These are phyloP conservation scores for Chrysaora quinquecirrha DNA, from an alignment of 30 jellyfish, hydroid and myxozoan species.

Conservation along the genomic window DNA sequence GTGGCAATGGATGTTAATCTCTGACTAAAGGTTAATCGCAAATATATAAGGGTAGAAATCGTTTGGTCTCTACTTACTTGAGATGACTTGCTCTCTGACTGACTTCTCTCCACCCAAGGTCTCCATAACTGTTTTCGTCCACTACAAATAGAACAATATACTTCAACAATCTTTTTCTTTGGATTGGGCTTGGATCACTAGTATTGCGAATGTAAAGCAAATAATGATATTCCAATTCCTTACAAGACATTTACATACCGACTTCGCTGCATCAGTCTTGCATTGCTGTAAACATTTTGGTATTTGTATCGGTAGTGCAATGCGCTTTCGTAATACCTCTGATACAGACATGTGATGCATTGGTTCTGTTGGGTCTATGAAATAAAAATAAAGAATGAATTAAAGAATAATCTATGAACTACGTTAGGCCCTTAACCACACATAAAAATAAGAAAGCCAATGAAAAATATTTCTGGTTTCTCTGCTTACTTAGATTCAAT, in stretches of 20 bases:
- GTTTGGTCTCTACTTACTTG: background rate
- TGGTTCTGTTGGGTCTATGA: background rate
- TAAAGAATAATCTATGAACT: too few relatives aligned
- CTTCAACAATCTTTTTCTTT: too few relatives aligned
- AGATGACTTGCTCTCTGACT: background rate
- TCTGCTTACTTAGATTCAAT: too few relatives aligned
- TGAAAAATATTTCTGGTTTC: too few relatives aligned
- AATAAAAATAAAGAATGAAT: too few relatives aligned
- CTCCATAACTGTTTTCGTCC: background rate
- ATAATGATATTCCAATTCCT: background rate
- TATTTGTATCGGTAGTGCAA: background rate
- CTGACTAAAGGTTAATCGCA: too few relatives aligned
- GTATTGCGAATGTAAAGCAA: background rate
- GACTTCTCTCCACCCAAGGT: conserved; percentile 1
- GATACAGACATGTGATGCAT: background rate
- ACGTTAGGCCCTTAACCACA: too few relatives aligned
- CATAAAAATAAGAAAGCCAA: too few relatives aligned
- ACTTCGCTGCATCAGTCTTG: background rate
- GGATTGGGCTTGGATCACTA: background rate
- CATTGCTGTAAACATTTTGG: conserved; percentile 14
- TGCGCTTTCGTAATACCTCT: background rate
- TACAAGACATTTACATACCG: too few relatives aligned
- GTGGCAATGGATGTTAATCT: too few relatives aligned
- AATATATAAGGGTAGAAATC: too few relatives aligned
- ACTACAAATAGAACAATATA: background rate